These are phyloP conservation scores for Philopedon plagiatum DNA, from an alignment of 2,888 invertebrate genomes.

Conservation along the genomic window DNA sequence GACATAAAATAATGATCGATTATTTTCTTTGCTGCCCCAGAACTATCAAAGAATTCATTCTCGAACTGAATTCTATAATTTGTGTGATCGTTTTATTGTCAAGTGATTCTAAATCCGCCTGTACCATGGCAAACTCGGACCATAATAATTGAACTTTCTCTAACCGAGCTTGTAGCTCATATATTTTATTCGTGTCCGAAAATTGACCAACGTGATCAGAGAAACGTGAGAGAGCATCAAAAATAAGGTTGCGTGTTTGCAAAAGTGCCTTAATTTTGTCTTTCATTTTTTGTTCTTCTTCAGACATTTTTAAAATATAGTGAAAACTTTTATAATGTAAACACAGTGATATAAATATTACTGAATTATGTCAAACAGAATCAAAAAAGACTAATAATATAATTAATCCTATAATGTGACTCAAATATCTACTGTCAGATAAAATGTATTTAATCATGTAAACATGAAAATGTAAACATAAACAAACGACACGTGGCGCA, in stretches of 20 bases:
- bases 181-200: not conserved
- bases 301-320: not conserved
- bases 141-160: not conserved
- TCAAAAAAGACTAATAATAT: too few species aligned
- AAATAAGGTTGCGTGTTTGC: not conserved
- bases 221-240: constrained; percentile 9
- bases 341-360: too few species aligned
- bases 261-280: not conserved
- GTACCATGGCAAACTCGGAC: constrained; percentile 1
- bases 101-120: not conserved
- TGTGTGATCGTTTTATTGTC: not conserved
- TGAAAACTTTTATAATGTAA: too few species aligned
- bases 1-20: not conserved
- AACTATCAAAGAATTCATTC: constrained; percentile 13
- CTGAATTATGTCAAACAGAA: too few species aligned
- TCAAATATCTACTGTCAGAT: too few species aligned
- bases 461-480: too few species aligned
- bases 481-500: too few species aligned
- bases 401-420: too few species aligned
- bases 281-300: not conserved
- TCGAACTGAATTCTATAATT: not conserved
- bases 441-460: too few species aligned
- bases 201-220: not conserved
- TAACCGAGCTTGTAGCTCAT: constrained; percentile 4
- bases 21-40: not conserved